phyloP scores from a whole-genome alignment of 2,888 invertebrate genomes.

The Aleiodes testaceus region DNA sequence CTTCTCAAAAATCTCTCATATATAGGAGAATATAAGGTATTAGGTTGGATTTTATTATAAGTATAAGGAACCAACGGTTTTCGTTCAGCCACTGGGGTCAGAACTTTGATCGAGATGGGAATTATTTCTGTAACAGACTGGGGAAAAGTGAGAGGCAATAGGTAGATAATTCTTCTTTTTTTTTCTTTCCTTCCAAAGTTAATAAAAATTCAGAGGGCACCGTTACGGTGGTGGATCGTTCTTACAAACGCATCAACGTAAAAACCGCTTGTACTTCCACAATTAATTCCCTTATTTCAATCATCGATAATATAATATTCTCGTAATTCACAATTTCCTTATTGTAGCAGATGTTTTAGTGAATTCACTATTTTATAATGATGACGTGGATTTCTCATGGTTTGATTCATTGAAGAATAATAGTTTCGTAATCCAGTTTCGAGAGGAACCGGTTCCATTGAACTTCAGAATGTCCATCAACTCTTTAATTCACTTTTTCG shows the following conservation, averaged over 20 bases:
- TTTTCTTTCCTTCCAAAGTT: neutral
- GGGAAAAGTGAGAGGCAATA: neutral
- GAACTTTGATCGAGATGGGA: constrained; percentile 18
- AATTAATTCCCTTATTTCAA: constrained; percentile 32
- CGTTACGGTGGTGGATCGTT: neutral
- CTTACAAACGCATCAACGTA: neutral
- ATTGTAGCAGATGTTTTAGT: constrained; percentile 19
- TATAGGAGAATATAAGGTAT: constrained; percentile 56
- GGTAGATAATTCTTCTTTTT: neutral
- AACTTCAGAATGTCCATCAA: neutral
- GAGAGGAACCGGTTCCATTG: too few relatives aligned
- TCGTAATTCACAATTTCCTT: constrained; percentile 28
- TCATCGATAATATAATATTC: constrained; percentile 33
- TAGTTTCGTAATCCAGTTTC: too few relatives aligned
- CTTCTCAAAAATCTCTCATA: constrained; percentile 51
- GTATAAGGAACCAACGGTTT: constrained; percentile 23
- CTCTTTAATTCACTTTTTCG: constrained; percentile 3
- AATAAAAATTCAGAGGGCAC: constrained; percentile 7
- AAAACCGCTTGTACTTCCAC: constrained; percentile 15
- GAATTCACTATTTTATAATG: constrained; percentile 34
- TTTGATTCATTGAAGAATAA: too few relatives aligned
- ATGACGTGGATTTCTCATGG: too few relatives aligned
- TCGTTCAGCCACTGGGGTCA: constrained; percentile 21
- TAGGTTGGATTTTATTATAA: constrained; percentile 52
- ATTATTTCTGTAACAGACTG: neutral